A percentile compares a stretch with the other conserved stretches of the same genome.
These are phyloP conservation scores for Glaucidium brasilianum DNA, from an alignment of 2,113 vertebrate genomes.

Conservation along the genomic window DNA sequence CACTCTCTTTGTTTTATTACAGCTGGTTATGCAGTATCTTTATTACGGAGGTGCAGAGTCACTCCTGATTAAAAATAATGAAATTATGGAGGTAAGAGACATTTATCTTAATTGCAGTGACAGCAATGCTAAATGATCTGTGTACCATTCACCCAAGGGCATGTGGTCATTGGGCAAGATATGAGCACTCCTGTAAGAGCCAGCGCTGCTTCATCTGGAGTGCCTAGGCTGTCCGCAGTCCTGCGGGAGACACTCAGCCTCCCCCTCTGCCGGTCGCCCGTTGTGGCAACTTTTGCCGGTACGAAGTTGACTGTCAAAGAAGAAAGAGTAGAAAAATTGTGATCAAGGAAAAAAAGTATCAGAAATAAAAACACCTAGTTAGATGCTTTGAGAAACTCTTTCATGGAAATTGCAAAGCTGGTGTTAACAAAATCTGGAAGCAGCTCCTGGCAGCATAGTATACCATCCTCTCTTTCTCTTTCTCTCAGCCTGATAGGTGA, in stretches of 20 bases:
- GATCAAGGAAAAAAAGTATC: neutral
- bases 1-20: slow-evolving; percentile 38
- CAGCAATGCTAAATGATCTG: neutral
- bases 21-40: slow-evolving; percentile 99
- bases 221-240: neutral
- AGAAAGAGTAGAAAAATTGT: neutral
- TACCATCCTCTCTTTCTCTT: neutral
- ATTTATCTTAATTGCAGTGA: neutral
- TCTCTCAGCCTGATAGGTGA: neutral
- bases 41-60: slow-evolving; percentile 93
- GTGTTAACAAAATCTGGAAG: neutral
- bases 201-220: neutral
- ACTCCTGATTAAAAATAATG: slow-evolving; percentile 93
- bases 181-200: neutral
- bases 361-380: neutral
- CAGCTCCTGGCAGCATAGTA: neutral
- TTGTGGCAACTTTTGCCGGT: neutral
- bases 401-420: neutral
- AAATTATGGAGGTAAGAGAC: slow-evolving; percentile 92
- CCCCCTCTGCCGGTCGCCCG: accelerated
- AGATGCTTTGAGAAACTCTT: neutral
- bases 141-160: neutral
- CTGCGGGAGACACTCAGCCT: neutral
- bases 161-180: neutral
- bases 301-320: neutral